phyloP scores from a whole-genome alignment of 2,888 invertebrate genomes.

The Meiosimyza decipiens region DNA sequence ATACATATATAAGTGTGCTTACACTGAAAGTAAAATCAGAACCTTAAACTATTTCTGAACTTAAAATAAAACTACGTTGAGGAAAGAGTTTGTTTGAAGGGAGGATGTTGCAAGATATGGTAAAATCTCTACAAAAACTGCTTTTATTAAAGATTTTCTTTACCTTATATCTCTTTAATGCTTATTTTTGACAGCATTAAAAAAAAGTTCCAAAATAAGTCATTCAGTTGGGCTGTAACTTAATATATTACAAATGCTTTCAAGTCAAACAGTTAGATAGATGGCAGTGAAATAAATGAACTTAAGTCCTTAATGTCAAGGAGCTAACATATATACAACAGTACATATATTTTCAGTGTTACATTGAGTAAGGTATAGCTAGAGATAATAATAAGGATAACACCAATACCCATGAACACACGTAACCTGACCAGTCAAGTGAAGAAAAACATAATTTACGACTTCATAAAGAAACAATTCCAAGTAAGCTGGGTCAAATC shows the following conservation, averaged over 20 bases:
- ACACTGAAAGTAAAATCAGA: too few species aligned
- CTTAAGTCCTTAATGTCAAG: constrained; percentile 37
- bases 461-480: constrained; percentile 47
- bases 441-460: constrained; percentile 45
- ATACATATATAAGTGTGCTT: too few species aligned
- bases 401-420: constrained; percentile 14
- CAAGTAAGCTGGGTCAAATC: constrained; percentile 24
- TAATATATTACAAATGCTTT: constrained; percentile 17
- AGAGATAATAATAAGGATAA: constrained; percentile 37
- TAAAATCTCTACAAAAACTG: too few species aligned
- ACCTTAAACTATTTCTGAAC: too few species aligned
- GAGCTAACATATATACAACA: constrained; percentile 19
- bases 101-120: too few species aligned
- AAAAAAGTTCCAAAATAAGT: too few species aligned
- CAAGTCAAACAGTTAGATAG: constrained; percentile 29
- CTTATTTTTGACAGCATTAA: too few species aligned
- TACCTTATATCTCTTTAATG: too few species aligned
- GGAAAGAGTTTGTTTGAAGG: too few species aligned
- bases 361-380: neutral
- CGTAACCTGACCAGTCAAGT: constrained; percentile 29
- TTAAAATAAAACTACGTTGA: too few species aligned
- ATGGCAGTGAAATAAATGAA: constrained; percentile 37
- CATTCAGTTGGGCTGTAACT: too few species aligned
- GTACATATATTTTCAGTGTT: neutral
- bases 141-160: too few species aligned